phyloP scores from a whole-genome alignment of 2,888 invertebrate genomes.

The Hypercompe scribonia region DNA sequence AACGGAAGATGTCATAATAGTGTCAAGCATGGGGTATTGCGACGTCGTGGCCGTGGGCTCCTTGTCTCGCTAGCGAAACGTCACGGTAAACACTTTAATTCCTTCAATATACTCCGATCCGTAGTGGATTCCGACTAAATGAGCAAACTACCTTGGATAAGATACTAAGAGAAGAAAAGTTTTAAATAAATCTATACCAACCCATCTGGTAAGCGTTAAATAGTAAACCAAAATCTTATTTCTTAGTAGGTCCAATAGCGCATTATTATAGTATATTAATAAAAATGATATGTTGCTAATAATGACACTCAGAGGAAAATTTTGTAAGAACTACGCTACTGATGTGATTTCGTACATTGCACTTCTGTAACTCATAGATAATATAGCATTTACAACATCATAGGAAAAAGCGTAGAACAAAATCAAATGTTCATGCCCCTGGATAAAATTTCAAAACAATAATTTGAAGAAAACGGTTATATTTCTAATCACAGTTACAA shows the following conservation, averaged over 20 bases:
- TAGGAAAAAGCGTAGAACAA: not conserved
- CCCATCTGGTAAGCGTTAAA: no score
- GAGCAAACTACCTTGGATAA: no score
- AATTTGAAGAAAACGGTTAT: not conserved
- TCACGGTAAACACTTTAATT: constrained; percentile 41
- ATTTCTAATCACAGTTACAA: not conserved
- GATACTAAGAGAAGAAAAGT: no score
- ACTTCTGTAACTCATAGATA: not conserved
- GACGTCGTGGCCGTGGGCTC: constrained; percentile 63
- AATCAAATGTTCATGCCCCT: no score
- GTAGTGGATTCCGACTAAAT: constrained; percentile 31
- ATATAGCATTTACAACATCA: not conserved
- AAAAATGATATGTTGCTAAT: no score
- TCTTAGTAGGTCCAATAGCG: no score
- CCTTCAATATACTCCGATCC: constrained; percentile 32
- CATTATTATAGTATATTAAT: no score
- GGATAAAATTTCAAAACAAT: not conserved
- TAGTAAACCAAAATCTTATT: no score
- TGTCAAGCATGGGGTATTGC: constrained; percentile 56
- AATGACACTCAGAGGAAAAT: not conserved
- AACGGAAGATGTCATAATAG: constrained; percentile 62
- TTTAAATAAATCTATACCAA: no score
- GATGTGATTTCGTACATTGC: not conserved
- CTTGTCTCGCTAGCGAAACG: constrained; percentile 56
- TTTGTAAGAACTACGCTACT: not conserved